These are phyloP conservation scores for Ectropis grisescens DNA, from an alignment of 1,140 invertebrate genomes.

Conservation along the genomic window DNA sequence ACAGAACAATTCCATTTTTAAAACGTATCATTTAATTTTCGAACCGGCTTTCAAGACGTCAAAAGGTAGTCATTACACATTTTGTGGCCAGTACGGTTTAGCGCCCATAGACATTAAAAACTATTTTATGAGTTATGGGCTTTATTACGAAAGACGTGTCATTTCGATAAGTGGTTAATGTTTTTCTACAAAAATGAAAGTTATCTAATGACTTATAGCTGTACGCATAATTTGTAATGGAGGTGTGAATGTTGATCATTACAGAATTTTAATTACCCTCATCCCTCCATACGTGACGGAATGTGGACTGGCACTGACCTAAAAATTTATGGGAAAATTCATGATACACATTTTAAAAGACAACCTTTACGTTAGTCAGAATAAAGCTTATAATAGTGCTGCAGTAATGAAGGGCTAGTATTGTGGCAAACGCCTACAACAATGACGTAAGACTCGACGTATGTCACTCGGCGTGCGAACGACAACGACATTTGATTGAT, in stretches of 20 bases:
- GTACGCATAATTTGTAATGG: slow-evolving; percentile 9
- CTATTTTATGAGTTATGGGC: slow-evolving; percentile 33
- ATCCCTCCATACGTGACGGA: slow-evolving; percentile 47
- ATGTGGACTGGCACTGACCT: slow-evolving; percentile 46
- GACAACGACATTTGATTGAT: slow-evolving; percentile 21
- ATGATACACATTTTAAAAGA: slow-evolving; percentile 13
- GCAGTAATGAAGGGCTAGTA: background rate
- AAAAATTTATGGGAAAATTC: slow-evolving; percentile 58
- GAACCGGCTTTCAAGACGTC: slow-evolving; percentile 66
- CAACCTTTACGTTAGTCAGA: background rate
- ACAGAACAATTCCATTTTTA: slow-evolving; percentile 68
- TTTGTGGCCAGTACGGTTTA: slow-evolving; percentile 43
- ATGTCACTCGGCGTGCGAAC: slow-evolving; percentile 28
- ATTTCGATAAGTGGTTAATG: too few species aligned
- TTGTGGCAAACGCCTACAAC: slow-evolving; percentile 1
- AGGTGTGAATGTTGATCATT: slow-evolving; percentile 45
- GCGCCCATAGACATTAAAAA: slow-evolving; percentile 35
- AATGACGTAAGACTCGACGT: slow-evolving; percentile 9
- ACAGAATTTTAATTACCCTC: slow-evolving; percentile 57
- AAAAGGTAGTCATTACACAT: slow-evolving; percentile 67
- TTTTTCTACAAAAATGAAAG: too few species aligned
- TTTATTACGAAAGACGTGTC: too few species aligned
- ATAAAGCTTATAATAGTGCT: slow-evolving; percentile 18
- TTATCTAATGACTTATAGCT: too few species aligned
- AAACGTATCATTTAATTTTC: slow-evolving; percentile 70